Base-by-base conservation (phyloP, 2,797 vertebrate genomes). In the Bradypodion ventrale region DNA sequence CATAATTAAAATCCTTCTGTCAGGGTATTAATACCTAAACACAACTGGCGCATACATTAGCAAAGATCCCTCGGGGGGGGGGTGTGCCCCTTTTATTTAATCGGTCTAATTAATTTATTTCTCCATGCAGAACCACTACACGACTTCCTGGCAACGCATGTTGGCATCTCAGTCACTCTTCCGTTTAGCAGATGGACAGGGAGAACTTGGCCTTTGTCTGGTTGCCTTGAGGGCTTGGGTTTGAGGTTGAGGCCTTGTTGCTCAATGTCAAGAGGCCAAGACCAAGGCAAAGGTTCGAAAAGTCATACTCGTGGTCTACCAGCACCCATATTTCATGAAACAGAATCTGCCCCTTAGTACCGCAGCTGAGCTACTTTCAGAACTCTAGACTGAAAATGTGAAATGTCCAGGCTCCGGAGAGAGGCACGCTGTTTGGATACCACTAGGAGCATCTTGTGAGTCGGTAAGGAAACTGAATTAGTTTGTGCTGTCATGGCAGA, bases 81-180 rank as follows among this genome's bases (percentile, higher is more conserved):
- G 70, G 83, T 73, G 75, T 2, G 85, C 72, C 42, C 70, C 75
- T 0, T 91, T 91, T 46, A 78, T 89, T 88, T 75, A 90, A 90
- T 75, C 83, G 83, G n/a, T 73, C 91, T 93, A 91, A 93, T 93
- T 88, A 91, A 93, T 93, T 90, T 63, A 78, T 92, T 66, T 75
- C 89, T 69, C 82, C 0, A 0, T 72, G 0, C 49, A 1, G 83
- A 46, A 40, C 44, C 2, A 12, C 82, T 0, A 4, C 25, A 12
- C n/a, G 2, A 76, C 72, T 77, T 83, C 72, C 46, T 76, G 0
- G 35, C 0, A 65, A 59, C 7, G 1, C 15, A 0, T 0, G 0
- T 65, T 63, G 4, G 21, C 75, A 6, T 74, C 1, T 25, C n/a
- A 21, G 40, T 2, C 65, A 68, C 25, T 65, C 44, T 19, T 15